These are phyloP conservation scores for Thaleichthys pacificus DNA, from an alignment of 2,797 vertebrate species.

Conservation along the genomic window DNA sequence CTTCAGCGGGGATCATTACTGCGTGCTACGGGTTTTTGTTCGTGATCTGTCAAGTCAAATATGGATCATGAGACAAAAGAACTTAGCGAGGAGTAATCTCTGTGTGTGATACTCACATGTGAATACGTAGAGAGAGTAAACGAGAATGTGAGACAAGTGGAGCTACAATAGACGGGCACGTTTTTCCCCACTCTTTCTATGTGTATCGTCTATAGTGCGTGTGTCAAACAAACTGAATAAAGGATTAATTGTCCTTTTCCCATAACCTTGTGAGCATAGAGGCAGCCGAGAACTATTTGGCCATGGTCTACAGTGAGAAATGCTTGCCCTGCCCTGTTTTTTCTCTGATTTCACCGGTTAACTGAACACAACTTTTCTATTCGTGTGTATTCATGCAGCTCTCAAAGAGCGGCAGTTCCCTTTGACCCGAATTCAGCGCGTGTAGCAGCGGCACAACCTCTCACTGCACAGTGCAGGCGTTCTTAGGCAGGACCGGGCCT, in stretches of 20 bases:
- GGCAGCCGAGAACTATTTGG: conserved; percentile 62
- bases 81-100: conserved; percentile 74
- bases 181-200: conserved; percentile 36
- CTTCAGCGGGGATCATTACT: conserved; percentile 66
- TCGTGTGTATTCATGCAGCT: conserved; percentile 96
- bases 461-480: conserved; percentile 51
- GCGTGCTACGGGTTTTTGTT: conserved; percentile 62
- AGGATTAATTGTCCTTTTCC: conserved; percentile 67
- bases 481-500: conserved; percentile 51
- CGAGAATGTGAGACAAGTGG: conserved; percentile 72
- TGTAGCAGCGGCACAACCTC: conserved; percentile 48
- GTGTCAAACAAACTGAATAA: conserved; percentile 64
- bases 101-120: conserved; percentile 75
- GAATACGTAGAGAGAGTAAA: conserved; percentile 57
- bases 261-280: conserved; percentile 63
- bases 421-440: conserved; percentile 72
- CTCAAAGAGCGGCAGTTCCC: conserved; percentile 81
- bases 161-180: conserved; percentile 54
- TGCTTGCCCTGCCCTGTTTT: conserved; percentile 73
- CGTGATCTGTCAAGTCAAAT: conserved; percentile 77
- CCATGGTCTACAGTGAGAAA: conserved; percentile 74
- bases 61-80: conserved; percentile 77
- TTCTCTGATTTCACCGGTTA: conserved; percentile 90
- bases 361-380: conserved; percentile 95
- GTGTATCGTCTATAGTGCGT: conserved; percentile 51